Evolutionary conservation across 1,140 invertebrate species (phyloP).

Genomic region (Zaprionus inermis): DNA sequence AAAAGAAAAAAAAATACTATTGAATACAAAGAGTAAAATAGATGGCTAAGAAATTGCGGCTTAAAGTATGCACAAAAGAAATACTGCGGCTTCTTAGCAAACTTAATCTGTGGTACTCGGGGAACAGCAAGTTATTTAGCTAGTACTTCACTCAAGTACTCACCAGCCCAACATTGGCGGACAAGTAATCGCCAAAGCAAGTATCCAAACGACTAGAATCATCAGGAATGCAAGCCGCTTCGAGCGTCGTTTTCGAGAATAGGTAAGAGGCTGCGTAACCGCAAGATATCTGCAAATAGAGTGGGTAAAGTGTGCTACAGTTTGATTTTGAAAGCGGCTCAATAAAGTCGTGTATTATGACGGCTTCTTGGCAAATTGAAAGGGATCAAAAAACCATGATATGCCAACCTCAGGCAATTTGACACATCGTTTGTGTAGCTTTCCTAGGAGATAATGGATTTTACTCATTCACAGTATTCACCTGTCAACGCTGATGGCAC

Average conservation of each 20-base stretch:
- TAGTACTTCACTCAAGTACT: conserved; percentile 63
- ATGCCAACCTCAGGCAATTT: not conserved
- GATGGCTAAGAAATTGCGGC: too few relatives aligned
- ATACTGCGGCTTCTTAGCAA: not conserved
- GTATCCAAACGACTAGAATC: conserved; percentile 93
- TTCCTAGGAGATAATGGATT: not conserved
- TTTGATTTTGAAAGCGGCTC: not conserved
- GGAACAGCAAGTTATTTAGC: not conserved
- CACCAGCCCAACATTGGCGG: conserved; percentile 93
- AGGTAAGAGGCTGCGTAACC: conserved; percentile 92
- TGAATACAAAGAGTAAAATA: not conserved
- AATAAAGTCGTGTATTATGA: not conserved
- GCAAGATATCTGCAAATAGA: conserved; percentile 88
- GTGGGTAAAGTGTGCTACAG: not conserved
- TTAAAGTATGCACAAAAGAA: not conserved
- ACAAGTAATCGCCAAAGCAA: conserved; percentile 92
- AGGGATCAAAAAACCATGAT: not conserved
- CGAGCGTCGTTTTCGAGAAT: conserved; percentile 90
- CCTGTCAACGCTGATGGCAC: conserved; percentile 92
- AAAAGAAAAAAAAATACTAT: not conserved
- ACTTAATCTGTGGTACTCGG: not conserved
- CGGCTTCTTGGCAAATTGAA: not conserved
- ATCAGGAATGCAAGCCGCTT: conserved; percentile 91
- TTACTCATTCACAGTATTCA: not conserved
- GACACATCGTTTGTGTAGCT: not conserved